Evolutionary conservation across 37 sponge, comb jelly and placozoan species (phyloP).

Genomic region (Oopsacas minuta): DNA sequence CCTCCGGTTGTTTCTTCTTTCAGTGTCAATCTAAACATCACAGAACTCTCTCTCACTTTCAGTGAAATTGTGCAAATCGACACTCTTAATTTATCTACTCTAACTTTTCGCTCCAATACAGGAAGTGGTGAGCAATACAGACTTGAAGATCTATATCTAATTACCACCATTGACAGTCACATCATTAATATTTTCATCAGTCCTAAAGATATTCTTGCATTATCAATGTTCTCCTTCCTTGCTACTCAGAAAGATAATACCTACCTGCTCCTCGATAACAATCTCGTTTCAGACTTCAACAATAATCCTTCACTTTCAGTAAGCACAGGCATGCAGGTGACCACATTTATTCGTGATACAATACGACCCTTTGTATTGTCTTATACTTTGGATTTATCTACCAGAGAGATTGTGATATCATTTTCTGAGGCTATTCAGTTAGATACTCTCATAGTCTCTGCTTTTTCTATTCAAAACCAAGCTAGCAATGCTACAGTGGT

Average conservation of each 20-base stretch:
- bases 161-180: background rate
- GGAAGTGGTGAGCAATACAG: background rate
- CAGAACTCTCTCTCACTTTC: conserved; percentile 31
- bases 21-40: conserved; percentile 48
- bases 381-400: background rate
- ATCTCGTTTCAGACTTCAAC: background rate
- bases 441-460: background rate
- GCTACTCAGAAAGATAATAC: background rate
- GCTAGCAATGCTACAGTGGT: background rate
- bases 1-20: conserved; percentile 42
- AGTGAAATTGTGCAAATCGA: conserved; percentile 26
- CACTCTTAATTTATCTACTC: background rate
- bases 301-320: background rate
- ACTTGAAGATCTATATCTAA: background rate
- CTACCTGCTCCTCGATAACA: background rate
- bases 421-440: background rate
- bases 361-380: background rate
- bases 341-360: background rate
- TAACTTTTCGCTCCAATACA: background rate
- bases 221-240: background rate
- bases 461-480: background rate
- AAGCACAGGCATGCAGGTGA: background rate
- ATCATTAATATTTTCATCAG: background rate
- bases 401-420: background rate
- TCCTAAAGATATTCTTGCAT: background rate